Percentiles rank a stretch among this genome's conserved stretches.
phyloP scores from a whole-genome alignment of 2,113 vertebrate species.

The Calypte anna region DNA sequence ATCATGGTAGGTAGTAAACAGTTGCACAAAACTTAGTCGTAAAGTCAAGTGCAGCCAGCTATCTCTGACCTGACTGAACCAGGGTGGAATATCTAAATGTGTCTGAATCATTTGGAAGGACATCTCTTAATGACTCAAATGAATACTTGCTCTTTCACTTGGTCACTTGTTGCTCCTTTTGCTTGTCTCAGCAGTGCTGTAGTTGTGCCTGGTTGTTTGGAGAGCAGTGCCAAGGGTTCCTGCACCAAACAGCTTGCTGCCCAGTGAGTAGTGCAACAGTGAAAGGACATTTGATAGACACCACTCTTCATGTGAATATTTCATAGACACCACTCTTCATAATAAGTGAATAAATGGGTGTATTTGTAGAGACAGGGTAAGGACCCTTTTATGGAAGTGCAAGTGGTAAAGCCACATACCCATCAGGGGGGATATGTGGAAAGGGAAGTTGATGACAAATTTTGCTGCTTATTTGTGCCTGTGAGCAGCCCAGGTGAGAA shows the following conservation, averaged over 20 bases:
- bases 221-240: background rate
- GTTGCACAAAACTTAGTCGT: constrained; percentile 29
- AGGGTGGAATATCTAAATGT: constrained; percentile 20
- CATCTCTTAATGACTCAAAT: background rate
- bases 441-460: background rate
- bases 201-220: background rate
- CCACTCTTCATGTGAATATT: background rate
- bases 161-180: background rate
- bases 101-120: constrained; percentile 36
- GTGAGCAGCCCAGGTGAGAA: background rate
- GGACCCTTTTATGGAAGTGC: background rate
- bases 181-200: background rate
- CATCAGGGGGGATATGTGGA: background rate
- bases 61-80: background rate
- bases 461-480: background rate
- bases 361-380: background rate
- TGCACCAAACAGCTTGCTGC: background rate
- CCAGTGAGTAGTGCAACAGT: background rate
- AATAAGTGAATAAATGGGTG: background rate
- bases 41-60: constrained; percentile 21
- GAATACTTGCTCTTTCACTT: background rate
- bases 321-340: background rate
- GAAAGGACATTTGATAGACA: background rate
- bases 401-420: background rate
- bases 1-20: background rate